These are phyloP conservation scores for Hetaerina americana DNA, from an alignment of 1,140 invertebrate species.

Conservation along the genomic window DNA sequence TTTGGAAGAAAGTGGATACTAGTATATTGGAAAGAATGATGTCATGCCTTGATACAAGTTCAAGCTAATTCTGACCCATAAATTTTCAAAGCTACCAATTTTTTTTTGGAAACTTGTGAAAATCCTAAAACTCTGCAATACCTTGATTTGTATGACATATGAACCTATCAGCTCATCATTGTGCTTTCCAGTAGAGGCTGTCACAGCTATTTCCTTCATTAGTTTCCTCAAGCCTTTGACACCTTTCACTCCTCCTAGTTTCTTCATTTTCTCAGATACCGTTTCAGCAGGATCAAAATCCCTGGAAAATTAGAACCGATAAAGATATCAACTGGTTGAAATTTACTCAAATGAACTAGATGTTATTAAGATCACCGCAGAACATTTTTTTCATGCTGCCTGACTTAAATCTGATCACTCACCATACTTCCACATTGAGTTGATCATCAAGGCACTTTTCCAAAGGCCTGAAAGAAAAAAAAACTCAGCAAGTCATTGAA, in stretches of 20 bases:
- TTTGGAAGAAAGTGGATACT: not conserved
- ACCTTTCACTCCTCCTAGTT: conserved; percentile 70
- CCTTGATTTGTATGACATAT: conserved; percentile 67
- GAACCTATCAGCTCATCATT: conserved; percentile 91
- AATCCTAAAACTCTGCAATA: no score
- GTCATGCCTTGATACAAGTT: no score
- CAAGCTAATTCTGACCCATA: no score
- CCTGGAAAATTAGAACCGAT: conserved; percentile 28
- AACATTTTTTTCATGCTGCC: not conserved
- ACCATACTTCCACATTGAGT: conserved; percentile 51
- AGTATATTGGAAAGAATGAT: not conserved
- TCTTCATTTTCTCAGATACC: conserved; percentile 71
- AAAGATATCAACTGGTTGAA: no score
- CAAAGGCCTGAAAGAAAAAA: conserved; percentile 29
- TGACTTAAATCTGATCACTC: conserved; percentile 19
- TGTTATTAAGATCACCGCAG: no score
- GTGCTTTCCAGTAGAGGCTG: conserved; percentile 82
- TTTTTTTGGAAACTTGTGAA: no score
- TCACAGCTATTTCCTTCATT: conserved; percentile 92
- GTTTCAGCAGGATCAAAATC: conserved; percentile 85
- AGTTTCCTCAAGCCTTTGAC: conserved; percentile 67
- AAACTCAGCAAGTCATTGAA: not conserved
- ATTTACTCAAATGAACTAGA: no score
- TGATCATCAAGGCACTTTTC: conserved; percentile 31
- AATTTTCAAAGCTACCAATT: no score